Base-by-base conservation (phyloP, 2,797 vertebrate genomes). In the Aplochiton taeniatus region DNA sequence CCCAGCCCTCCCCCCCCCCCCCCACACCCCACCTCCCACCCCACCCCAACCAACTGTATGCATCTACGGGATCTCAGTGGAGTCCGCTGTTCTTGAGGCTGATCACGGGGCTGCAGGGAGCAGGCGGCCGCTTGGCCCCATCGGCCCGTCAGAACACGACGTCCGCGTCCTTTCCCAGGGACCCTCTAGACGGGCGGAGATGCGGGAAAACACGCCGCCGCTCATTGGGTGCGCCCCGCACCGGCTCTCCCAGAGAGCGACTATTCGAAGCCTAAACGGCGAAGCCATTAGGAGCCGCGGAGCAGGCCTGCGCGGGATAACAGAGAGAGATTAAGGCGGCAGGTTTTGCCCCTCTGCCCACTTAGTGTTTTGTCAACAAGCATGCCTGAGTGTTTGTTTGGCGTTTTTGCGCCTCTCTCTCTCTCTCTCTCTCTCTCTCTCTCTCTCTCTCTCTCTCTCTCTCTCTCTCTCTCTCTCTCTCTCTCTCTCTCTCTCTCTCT, bases 311-410 rank as follows among this genome's bases (percentile, higher is more conserved):
- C 10, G 20, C 19, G n/a, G 14, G 16, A 20, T 11, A 13, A 19
- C 18, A n/a, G 20, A 42, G 5, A 42, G 7, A 45, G 51, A 19
- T 11, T 10, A 11, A 76, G 72, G 78, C 75, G 78, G 77, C 75
- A 69, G 82, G 80, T 84, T 76, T 73, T 64, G 68, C 79, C 68
- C 45, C 76, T 83, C 81, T 76, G 31, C 82, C 80, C 59, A 56
- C 59, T 58, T 46, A n/a, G 77, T 76, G 77, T 80, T 89, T 84
- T 83, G 86, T 82, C 78, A 87, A 76, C 81, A 66, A 71, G 62
- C 50, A 61, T 81, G 80, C 66, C 73, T n/a, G 4, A 72, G 47
- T 61, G 58, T 75, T 81, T 74, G 69, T 81, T 80, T 85, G 74
- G 55, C 31, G 31, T 31, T 31, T 31, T 31, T n/a, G n/a, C n/a